Percentiles rank a stretch among this genome's conserved stretches.
Evolutionary conservation across 2,797 vertebrate genomes (phyloP).

Genomic region (Epinephelus malabaricus): DNA sequence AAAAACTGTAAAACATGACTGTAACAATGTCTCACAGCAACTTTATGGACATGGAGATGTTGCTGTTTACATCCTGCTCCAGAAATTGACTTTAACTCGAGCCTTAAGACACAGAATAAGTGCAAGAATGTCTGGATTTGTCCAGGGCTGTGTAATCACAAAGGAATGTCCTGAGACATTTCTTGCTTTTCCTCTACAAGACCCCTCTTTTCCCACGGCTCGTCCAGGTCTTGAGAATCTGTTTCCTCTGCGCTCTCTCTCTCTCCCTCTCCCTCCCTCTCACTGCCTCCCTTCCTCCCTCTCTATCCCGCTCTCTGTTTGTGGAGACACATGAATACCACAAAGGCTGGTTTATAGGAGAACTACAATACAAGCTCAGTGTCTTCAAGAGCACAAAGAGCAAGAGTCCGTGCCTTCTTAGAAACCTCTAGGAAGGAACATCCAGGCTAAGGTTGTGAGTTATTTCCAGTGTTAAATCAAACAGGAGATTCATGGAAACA

Average conservation of each 20-base stretch:
- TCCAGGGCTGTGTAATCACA: slow-evolving; percentile 88
- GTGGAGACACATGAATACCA: slow-evolving; percentile 75
- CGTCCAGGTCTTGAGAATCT: slow-evolving; percentile 81
- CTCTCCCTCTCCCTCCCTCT: slow-evolving; percentile 41
- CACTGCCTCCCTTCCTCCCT: slow-evolving; percentile 34
- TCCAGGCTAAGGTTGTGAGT: slow-evolving; percentile 45
- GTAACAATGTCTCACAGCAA: neutral
- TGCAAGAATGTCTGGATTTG: slow-evolving; percentile 88
- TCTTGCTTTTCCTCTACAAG: slow-evolving; percentile 85
- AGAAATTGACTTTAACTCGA: slow-evolving; percentile 59
- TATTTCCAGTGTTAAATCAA: slow-evolving; percentile 54
- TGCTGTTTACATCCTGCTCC: slow-evolving; percentile 51
- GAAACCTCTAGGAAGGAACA: slow-evolving; percentile 43
- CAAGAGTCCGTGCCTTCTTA: slow-evolving; percentile 57
- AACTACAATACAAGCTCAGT: slow-evolving; percentile 73
- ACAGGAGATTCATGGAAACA: slow-evolving; percentile 48
- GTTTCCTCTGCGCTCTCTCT: slow-evolving; percentile 71
- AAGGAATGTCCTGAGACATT: slow-evolving; percentile 89
- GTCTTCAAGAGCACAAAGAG: slow-evolving; percentile 67
- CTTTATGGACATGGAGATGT: slow-evolving; percentile 20
- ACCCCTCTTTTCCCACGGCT: slow-evolving; percentile 87
- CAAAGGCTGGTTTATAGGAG: slow-evolving; percentile 77
- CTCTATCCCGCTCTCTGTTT: slow-evolving; percentile 55
- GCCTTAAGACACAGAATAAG: slow-evolving; percentile 71
- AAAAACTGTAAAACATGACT: slow-evolving; percentile 3